These are phyloP conservation scores for Cerastis leucographa DNA, from an alignment of 2,888 invertebrate species.

Conservation along the genomic window DNA sequence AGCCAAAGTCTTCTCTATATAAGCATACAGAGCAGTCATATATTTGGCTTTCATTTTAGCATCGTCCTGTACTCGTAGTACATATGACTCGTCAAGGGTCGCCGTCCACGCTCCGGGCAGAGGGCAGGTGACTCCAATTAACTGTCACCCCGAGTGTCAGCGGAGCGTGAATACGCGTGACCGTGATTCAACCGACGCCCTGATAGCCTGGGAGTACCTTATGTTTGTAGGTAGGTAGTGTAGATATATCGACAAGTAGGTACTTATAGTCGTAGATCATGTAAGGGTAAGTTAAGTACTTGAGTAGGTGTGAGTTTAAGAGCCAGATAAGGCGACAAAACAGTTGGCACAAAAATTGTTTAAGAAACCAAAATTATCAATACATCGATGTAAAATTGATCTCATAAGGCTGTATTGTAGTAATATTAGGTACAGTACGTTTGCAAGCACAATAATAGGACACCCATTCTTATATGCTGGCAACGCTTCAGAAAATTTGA, in stretches of 20 bases:
- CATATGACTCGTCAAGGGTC: slow-evolving; percentile 73
- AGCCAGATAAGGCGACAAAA: neutral
- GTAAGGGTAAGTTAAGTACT: too few relatives aligned
- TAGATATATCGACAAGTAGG: neutral
- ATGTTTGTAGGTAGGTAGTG: neutral
- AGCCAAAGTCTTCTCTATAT: neutral
- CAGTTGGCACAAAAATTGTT: neutral
- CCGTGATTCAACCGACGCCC: slow-evolving; percentile 81
- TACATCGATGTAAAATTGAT: neutral
- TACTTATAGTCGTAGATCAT: neutral
- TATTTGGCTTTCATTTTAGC: neutral
- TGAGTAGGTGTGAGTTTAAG: neutral
- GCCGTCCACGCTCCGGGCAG: slow-evolving; percentile 73
- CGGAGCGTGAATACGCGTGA: slow-evolving; percentile 83
- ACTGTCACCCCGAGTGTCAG: slow-evolving; percentile 75
- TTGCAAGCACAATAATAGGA: too few relatives aligned
- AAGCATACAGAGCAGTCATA: neutral
- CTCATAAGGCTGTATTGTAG: neutral
- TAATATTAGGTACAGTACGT: neutral
- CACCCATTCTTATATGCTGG: neutral
- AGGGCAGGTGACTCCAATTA: slow-evolving; percentile 90
- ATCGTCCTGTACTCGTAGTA: slow-evolving; percentile 74
- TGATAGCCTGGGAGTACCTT: slow-evolving; percentile 42
- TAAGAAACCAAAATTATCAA: neutral
- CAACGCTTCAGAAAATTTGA: neutral